A percentile compares a stretch with the other conserved stretches of the same genome.
These are phyloP conservation scores for Poecile atricapillus DNA, from an alignment of 2,113 vertebrate genomes.

Conservation along the genomic window DNA sequence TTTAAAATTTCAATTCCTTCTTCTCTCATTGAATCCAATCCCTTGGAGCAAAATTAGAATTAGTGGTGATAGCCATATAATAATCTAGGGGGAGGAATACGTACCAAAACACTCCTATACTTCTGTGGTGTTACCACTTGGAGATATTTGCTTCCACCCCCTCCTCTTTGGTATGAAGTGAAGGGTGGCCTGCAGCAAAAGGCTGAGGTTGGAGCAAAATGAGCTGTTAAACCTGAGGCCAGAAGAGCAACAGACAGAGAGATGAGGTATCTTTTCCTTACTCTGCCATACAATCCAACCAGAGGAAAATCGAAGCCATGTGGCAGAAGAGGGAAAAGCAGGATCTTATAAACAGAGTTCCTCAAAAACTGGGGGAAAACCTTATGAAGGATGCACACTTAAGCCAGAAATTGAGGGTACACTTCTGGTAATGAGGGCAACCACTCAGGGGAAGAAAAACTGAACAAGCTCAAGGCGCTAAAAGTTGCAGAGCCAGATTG, in stretches of 20 bases:
- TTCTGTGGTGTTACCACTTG: background rate
- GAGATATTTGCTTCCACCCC: background rate
- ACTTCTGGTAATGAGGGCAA: background rate
- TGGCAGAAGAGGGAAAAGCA: background rate
- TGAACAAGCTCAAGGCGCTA: background rate
- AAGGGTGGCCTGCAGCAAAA: background rate
- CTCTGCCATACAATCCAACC: background rate
- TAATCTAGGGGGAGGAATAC: accelerated
- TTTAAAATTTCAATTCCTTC: background rate
- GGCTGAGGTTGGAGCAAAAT: background rate
- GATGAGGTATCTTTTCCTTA: background rate
- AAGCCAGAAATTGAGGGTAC: background rate
- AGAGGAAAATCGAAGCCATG: background rate
- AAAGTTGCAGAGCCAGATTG: background rate
- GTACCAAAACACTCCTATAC: background rate
- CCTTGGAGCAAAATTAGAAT: background rate
- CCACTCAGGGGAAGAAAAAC: background rate
- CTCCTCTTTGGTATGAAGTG: accelerated
- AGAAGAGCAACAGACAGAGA: background rate
- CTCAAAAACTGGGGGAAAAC: background rate
- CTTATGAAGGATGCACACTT: background rate
- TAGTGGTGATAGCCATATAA: background rate
- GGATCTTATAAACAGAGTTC: background rate
- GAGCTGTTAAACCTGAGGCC: background rate
- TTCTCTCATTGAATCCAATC: background rate